These are phyloP conservation scores for Sebastiscus tertius DNA, from an alignment of 2,797 vertebrate genomes.

Conservation along the genomic window DNA sequence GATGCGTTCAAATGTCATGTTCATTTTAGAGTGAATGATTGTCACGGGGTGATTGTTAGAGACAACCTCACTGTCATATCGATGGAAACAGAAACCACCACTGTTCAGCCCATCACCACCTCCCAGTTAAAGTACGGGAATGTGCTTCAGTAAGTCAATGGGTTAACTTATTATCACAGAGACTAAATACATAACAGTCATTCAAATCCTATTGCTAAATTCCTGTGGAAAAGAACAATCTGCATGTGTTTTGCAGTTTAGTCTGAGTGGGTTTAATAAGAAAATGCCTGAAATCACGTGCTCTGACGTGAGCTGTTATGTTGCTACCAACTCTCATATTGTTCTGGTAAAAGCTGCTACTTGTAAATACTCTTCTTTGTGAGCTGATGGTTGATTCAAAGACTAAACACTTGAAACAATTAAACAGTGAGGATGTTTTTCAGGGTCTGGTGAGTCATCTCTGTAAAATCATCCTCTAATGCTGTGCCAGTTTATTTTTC, in stretches of 20 bases:
- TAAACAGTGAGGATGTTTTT: conserved; percentile 29
- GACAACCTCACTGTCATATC: conserved; percentile 23
- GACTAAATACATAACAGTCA: conserved; percentile 26
- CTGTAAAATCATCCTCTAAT: conserved; percentile 25
- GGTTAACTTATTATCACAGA: conserved; percentile 24
- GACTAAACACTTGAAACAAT: conserved; percentile 30
- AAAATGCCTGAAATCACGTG: conserved; percentile 16
- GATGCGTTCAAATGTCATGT: neutral
- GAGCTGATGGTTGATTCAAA: conserved; percentile 12
- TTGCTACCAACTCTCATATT: conserved; percentile 39
- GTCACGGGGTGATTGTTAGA: conserved; percentile 40
- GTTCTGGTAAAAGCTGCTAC: conserved; percentile 42
- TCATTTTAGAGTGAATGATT: neutral
- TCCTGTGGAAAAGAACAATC: conserved; percentile 24
- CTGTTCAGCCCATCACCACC: conserved; percentile 25
- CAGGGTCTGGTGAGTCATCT: conserved; percentile 45
- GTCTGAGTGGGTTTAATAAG: conserved; percentile 22
- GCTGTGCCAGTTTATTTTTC: conserved; percentile 13
- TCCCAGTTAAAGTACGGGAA: conserved; percentile 40
- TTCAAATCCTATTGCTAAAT: conserved; percentile 7
- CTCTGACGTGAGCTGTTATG: neutral
- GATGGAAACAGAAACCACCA: conserved; percentile 35
- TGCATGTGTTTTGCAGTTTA: conserved; percentile 19
- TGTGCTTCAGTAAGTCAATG: conserved; percentile 24
- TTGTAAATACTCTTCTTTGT: conserved; percentile 33